phyloP scores from a whole-genome alignment of 2,113 vertebrate genomes.

The Leptodactylus fuscus region DNA sequence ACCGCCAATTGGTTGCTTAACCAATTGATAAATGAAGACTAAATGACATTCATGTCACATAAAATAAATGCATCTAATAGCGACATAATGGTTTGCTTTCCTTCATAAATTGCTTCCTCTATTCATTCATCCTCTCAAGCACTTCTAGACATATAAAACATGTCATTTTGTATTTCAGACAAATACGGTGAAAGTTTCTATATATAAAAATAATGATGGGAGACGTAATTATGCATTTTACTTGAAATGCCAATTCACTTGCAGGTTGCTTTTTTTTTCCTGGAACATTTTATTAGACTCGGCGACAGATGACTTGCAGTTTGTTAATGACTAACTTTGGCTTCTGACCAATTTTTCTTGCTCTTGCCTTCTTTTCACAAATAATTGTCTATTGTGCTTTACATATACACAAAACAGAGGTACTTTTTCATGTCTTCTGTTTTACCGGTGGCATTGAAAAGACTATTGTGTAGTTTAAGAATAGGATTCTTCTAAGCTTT shows the following conservation, averaged over 20 bases:
- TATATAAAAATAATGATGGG: conserved; percentile 42
- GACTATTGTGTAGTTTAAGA: too few relatives aligned
- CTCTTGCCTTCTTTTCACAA: conserved; percentile 45
- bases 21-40: neutral
- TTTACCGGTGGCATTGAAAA: too few relatives aligned
- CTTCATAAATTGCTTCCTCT: conserved; percentile 11
- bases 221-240: neutral
- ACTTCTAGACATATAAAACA: conserved; percentile 6
- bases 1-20: neutral
- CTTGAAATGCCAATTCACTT: conserved; percentile 30
- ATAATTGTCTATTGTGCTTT: conserved; percentile 43
- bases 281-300: conserved; percentile 11
- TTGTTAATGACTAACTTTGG: conserved; percentile 51
- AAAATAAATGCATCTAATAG: neutral
- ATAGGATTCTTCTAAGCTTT: too few relatives aligned
- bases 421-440: conserved; percentile 7
- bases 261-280: conserved; percentile 7
- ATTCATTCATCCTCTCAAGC: neutral
- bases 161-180: neutral
- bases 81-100: neutral
- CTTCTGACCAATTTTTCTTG: conserved; percentile 46
- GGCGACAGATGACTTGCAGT: conserved; percentile 16
- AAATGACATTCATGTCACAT: conserved; percentile 1
- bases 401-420: conserved; percentile 43
- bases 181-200: neutral